Base-by-base conservation (phyloP, 2,888 invertebrate genomes). In the Cataglyphis cursor region DNA sequence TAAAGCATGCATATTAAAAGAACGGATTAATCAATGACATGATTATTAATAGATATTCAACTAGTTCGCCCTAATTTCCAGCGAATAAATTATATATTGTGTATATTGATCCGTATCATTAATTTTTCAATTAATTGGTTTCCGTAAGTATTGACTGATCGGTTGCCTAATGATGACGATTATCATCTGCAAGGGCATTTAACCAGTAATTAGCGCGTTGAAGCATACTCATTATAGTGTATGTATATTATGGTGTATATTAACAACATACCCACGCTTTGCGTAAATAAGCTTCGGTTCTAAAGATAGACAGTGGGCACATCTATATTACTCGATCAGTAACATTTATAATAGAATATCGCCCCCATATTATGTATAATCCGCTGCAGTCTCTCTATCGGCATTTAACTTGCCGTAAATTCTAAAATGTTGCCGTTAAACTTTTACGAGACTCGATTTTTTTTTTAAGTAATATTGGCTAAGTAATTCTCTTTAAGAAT, bases 141-240 rank as follows among this genome's bases (percentile, higher is more conserved):
- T 66, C 15, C n/a, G n/a, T 54, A 35, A 15, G 18, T 48, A 28
- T 74, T 74, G 21, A 62, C 31, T 21, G 18, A 54, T 65, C 54
- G 28, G 12, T 65, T 24, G 28, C 12, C 51, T 65, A 66, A 66
- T 66, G 28, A 66, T 38, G 38, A 41, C 51, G 24, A 54, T 76
- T 38, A 76, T 65, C 65, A 66, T 66, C 35, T 65, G 28, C 65
- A 38, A 62, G 54, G 54, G 24, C 28, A 12, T 76, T 76, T 57
- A 76, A 66, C 38, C 4, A 54, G n/a, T 66, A 76, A 76, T 76
- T 76, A 66, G 38, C 66, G n/a, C 41, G 15, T n/a, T 66, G n/a
- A 31, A 66, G 15, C n/a, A n/a, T 48, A 24, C 44, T 76, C 65
- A 57, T 76, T 66, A 76, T n/a, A 15, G 9, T 15, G 15, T 24